phyloP scores from a whole-genome alignment of 2,888 invertebrate genomes.

The Ceraclea dissimilis region DNA sequence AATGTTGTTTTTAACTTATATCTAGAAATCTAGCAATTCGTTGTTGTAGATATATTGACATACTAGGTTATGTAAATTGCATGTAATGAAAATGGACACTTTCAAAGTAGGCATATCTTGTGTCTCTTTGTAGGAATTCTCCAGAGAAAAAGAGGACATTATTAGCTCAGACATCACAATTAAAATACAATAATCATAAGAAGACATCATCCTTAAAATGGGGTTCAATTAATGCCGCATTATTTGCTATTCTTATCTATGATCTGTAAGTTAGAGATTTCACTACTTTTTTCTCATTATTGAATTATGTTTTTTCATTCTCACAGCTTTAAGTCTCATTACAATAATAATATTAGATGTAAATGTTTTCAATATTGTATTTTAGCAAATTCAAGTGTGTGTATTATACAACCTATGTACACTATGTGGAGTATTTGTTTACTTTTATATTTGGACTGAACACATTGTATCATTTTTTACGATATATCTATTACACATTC shows the following conservation, averaged over 20 bases:
- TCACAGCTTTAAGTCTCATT: not conserved
- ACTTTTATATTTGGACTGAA: conserved; percentile 42
- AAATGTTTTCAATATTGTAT: too few relatives aligned
- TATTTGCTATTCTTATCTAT: conserved; percentile 48
- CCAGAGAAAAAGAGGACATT: conserved; percentile 30
- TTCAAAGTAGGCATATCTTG: too few relatives aligned
- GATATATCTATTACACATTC: conserved; percentile 39
- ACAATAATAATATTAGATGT: not conserved
- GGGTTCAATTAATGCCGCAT: conserved; percentile 49
- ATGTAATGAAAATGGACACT: too few relatives aligned
- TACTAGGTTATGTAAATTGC: too few relatives aligned
- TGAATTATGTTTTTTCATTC: not conserved
- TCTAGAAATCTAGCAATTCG: too few relatives aligned
- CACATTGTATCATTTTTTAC: conserved; percentile 43
- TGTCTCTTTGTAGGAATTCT: not conserved
- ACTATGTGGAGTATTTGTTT: conserved; percentile 39
- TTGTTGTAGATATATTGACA: too few relatives aligned
- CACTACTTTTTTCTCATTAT: conserved; percentile 5
- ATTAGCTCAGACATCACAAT: conserved; percentile 47
- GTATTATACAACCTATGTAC: conserved; percentile 36
- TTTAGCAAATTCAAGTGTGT: conserved; percentile 40
- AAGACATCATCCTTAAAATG: conserved; percentile 49
- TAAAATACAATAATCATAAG: conserved; percentile 45
- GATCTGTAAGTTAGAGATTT: conserved; percentile 55
- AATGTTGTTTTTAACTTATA: too few relatives aligned